Percentiles rank a stretch among this genome's conserved stretches.
Conservation (phyloP, 2,113 vertebrate species). For the Chionodraco myersi region DNA sequence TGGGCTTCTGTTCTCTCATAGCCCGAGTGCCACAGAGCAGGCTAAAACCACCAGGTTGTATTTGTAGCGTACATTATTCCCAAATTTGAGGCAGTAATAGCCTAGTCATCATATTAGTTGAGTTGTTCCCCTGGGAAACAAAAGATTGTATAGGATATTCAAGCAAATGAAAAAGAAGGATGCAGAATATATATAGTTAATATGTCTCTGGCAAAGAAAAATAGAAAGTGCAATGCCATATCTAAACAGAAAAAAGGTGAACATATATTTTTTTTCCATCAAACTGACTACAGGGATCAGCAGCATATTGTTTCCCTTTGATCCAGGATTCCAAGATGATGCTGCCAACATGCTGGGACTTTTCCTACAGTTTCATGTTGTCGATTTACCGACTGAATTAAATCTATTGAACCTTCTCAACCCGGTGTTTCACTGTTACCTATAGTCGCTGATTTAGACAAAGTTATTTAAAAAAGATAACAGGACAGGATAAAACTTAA, state of each 20-base stretch:
- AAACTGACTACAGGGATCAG: not conserved
- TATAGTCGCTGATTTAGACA: not conserved
- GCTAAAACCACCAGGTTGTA: not conserved
- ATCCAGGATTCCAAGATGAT: slow-evolving; percentile 10
- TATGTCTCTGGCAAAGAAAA: not conserved
- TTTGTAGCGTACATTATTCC: not conserved
- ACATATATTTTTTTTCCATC: not conserved
- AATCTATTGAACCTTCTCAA: slow-evolving; percentile 17
- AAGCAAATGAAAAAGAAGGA: not conserved
- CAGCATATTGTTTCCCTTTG: not conserved
- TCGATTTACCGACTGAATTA: not conserved
- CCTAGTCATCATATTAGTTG: not conserved
- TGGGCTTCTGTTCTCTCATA: not conserved
- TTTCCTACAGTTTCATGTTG: slow-evolving; percentile 6
- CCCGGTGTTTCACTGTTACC: not conserved
- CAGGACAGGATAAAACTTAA: not conserved
- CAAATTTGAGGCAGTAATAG: not conserved
- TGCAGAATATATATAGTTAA: not conserved
- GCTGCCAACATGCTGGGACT: not conserved
- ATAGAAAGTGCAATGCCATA: not conserved
- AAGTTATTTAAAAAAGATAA: not conserved
- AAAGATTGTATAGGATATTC: not conserved
- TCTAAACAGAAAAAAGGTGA: not conserved
- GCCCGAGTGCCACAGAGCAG: not conserved
- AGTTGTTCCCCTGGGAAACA: not conserved